Percentiles rank a stretch among this genome's conserved stretches.
Evolutionary conservation across 2,888 invertebrate genomes (phyloP).

Genomic region (Athrips mouffetella): DNA sequence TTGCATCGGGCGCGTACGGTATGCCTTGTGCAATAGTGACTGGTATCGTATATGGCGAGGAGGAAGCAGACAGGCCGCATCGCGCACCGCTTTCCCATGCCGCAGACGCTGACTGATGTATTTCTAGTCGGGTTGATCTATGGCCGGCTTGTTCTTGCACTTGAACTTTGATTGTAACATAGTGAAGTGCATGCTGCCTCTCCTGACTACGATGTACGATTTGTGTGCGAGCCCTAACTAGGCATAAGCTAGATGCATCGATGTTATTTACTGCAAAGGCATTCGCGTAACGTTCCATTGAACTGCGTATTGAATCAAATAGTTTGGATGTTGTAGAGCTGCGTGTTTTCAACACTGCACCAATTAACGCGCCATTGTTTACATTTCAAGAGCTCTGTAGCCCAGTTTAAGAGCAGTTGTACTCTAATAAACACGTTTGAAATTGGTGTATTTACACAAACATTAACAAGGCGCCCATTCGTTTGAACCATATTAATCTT

Average conservation of each 20-base stretch:
- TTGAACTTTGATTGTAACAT: slow-evolving; percentile 54
- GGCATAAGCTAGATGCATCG: slow-evolving; percentile 8
- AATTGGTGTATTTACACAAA: slow-evolving; percentile 58
- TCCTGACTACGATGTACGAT: slow-evolving; percentile 22
- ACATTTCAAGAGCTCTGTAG: slow-evolving; percentile 47
- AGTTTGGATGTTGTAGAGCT: slow-evolving; percentile 28
- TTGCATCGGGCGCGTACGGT: slow-evolving; percentile 28
- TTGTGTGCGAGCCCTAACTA: slow-evolving; percentile 8
- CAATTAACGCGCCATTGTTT: slow-evolving; percentile 60
- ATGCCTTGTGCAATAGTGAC: slow-evolving; percentile 38
- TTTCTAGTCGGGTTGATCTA: slow-evolving; percentile 55
- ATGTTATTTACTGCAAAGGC: neutral
- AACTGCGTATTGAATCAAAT: slow-evolving; percentile 9
- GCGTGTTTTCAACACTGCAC: slow-evolving; percentile 39
- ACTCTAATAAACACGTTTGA: slow-evolving; percentile 63
- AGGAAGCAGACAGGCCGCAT: slow-evolving; percentile 54
- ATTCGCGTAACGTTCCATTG: neutral
- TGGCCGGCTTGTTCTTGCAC: slow-evolving; percentile 55
- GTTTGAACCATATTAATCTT: slow-evolving; percentile 66
- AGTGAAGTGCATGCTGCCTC: slow-evolving; percentile 31
- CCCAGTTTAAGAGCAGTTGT: slow-evolving; percentile 46
- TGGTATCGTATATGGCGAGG: slow-evolving; percentile 63
- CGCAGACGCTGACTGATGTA: slow-evolving; percentile 56
- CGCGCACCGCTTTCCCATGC: slow-evolving; percentile 63
- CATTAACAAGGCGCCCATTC: slow-evolving; percentile 53